Percentiles rank a stretch among this genome's conserved stretches.
These are phyloP conservation scores for Patiria miniata DNA, from an alignment of 35 echinoderm and acorn worm species.

Conservation along the genomic window DNA sequence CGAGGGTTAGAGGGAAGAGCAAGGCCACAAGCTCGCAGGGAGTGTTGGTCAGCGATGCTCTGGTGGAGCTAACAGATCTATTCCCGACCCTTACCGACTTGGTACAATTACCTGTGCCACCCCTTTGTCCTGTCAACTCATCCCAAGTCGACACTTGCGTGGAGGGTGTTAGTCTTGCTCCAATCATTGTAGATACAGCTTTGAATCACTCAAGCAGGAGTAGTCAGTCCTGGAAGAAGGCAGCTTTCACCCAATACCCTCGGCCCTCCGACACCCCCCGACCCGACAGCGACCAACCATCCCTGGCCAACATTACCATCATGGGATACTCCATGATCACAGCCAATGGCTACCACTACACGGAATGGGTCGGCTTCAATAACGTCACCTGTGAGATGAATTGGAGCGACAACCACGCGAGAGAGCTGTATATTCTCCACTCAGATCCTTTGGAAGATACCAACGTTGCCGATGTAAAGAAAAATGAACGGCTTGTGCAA, in stretches of 20 bases:
- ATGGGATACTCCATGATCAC: slow-evolving; percentile 87
- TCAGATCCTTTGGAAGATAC: slow-evolving; percentile 78
- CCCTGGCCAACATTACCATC: slow-evolving; percentile 76
- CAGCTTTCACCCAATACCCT: slow-evolving; percentile 87
- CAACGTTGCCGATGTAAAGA: slow-evolving; percentile 65
- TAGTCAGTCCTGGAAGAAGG: slow-evolving; percentile 67
- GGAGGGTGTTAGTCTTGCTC: slow-evolving; percentile 78
- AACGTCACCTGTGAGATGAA: slow-evolving; percentile 48
- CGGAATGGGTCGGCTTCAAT: slow-evolving; percentile 96
- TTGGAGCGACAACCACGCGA: slow-evolving; percentile 78
- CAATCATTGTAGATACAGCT: slow-evolving; percentile 41
- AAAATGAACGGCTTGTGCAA: slow-evolving; percentile 44
- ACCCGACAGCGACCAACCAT: slow-evolving; percentile 57
- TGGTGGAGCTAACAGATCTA: slow-evolving; percentile 81
- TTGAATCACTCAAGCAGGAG: neutral
- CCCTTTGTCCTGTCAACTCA: slow-evolving; percentile 61
- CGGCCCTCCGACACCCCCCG: slow-evolving; percentile 78
- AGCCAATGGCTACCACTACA: slow-evolving; percentile 57
- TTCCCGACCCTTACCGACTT: slow-evolving; percentile 80
- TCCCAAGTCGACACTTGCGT: slow-evolving; percentile 64
- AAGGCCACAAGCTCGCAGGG: neutral
- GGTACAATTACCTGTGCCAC: slow-evolving; percentile 56
- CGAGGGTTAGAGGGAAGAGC: neutral
- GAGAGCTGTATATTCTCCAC: slow-evolving; percentile 75
- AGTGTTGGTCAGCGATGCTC: slow-evolving; percentile 37